These are phyloP conservation scores for Megalonaias nervosa DNA, from an alignment of 1,140 invertebrate species.

Conservation along the genomic window DNA sequence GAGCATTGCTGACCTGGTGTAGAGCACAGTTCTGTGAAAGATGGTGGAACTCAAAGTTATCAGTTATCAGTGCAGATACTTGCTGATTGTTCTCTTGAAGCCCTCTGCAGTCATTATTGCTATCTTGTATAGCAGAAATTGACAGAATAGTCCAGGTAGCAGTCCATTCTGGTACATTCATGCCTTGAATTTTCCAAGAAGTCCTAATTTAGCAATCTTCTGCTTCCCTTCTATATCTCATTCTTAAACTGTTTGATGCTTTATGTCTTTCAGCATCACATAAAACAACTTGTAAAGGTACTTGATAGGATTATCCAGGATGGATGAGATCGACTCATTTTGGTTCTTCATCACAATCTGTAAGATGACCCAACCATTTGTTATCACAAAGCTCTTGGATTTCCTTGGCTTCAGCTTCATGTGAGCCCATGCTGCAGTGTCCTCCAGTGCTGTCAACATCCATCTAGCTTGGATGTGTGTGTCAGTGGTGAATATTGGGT, in stretches of 20 bases:
- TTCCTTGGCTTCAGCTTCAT: too few relatives aligned
- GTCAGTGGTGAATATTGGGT: constrained; percentile 25
- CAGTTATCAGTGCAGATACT: too few relatives aligned
- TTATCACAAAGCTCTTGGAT: constrained; percentile 10
- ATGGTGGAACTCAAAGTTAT: too few relatives aligned
- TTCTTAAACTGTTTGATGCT: constrained; percentile 12
- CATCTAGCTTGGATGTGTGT: constrained; percentile 36
- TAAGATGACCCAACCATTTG: constrained; percentile 12
- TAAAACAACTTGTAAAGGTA: constrained; percentile 37
- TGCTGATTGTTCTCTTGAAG: too few relatives aligned
- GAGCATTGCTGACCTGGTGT: too few relatives aligned
- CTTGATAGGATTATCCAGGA: constrained; percentile 23
- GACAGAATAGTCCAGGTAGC: constrained; percentile 12
- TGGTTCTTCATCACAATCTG: constrained; percentile 14
- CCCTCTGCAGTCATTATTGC: neutral
- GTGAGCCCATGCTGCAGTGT: constrained; percentile 16
- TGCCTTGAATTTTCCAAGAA: constrained; percentile 29
- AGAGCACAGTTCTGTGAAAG: too few relatives aligned
- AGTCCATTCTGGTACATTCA: constrained; percentile 35
- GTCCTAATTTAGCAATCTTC: constrained; percentile 14
- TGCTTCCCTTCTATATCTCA: constrained; percentile 16
- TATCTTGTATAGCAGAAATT: constrained; percentile 27
- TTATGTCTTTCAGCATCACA: constrained; percentile 7
- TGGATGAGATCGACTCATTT: constrained; percentile 12
- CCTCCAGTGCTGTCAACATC: constrained; percentile 29